Percentiles rank a stretch among this genome's conserved stretches.
phyloP scores from a whole-genome alignment of 2,113 vertebrate genomes.

The Cettia cetti region DNA sequence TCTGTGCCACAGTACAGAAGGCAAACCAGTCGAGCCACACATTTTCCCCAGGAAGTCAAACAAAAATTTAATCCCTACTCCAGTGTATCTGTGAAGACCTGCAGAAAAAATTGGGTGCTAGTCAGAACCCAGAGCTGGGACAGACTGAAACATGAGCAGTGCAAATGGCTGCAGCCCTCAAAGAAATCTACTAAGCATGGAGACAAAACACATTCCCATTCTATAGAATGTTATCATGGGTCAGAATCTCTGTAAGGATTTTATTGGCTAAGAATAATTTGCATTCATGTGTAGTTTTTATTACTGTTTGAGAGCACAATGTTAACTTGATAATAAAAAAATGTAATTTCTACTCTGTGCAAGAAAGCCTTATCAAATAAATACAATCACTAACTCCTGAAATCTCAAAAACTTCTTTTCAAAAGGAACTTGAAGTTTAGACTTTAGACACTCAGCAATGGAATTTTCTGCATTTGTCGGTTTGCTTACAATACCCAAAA shows the following conservation, averaged over 20 bases:
- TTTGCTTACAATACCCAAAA: neutral
- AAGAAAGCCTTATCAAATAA: neutral
- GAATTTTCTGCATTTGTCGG: neutral
- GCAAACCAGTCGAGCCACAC: neutral
- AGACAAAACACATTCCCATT: neutral
- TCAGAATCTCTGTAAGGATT: neutral
- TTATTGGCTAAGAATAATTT: neutral
- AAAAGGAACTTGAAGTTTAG: neutral
- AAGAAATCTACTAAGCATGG: neutral
- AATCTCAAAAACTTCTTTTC: neutral
- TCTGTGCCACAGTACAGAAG: neutral
- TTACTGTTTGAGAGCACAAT: neutral
- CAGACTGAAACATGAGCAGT: neutral
- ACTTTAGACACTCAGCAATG: neutral
- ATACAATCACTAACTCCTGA: neutral
- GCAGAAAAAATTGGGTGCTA: neutral
- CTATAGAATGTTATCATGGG: neutral
- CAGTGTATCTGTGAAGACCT: neutral
- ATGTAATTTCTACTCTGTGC: neutral
- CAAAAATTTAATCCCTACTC: neutral
- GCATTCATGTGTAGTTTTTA: neutral
- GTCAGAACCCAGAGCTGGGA: neutral
- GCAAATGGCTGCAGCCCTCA: neutral
- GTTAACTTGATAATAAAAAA: neutral
- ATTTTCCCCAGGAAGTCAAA: neutral